phyloP scores from a whole-genome alignment of 1,140 invertebrate species.

The Tetramorium simillimum region DNA sequence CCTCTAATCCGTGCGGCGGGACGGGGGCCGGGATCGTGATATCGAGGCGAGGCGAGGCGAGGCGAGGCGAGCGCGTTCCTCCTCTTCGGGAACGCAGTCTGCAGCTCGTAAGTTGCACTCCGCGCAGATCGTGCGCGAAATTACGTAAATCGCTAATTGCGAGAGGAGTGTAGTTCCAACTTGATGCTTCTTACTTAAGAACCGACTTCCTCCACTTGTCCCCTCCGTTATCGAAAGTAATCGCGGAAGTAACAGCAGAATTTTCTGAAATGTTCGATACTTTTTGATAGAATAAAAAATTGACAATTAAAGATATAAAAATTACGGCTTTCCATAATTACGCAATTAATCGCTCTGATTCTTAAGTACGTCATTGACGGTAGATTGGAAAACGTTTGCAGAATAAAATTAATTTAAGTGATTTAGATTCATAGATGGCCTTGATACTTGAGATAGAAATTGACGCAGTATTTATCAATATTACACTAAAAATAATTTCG shows the following conservation, averaged over 20 bases:
- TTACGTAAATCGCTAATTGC: conserved; percentile 47
- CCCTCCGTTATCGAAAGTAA: background rate
- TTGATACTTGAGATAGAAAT: conserved; percentile 21
- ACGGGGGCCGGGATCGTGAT: background rate
- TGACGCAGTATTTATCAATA: conserved; percentile 26
- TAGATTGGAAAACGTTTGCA: background rate
- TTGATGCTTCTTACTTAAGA: background rate
- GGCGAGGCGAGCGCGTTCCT: conserved; percentile 4
- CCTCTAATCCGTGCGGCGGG: conserved; percentile 1
- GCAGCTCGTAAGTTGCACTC: background rate
- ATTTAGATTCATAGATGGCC: background rate
- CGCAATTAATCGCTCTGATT: background rate
- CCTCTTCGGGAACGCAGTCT: background rate
- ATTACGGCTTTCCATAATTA: background rate
- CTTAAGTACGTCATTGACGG: no score
- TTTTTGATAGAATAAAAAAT: background rate
- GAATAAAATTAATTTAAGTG: background rate
- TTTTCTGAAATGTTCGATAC: background rate
- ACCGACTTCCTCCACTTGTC: background rate
- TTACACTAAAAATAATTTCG: conserved; percentile 29
- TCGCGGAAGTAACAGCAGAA: background rate
- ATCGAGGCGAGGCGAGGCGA: conserved; percentile 28
- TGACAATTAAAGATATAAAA: background rate
- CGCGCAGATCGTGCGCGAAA: conserved; percentile 11
- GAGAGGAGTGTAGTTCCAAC: background rate